These are phyloP conservation scores for Lepidocyrtoides sp. DNA, from an alignment of 2,888 invertebrate species.

Conservation along the genomic window DNA sequence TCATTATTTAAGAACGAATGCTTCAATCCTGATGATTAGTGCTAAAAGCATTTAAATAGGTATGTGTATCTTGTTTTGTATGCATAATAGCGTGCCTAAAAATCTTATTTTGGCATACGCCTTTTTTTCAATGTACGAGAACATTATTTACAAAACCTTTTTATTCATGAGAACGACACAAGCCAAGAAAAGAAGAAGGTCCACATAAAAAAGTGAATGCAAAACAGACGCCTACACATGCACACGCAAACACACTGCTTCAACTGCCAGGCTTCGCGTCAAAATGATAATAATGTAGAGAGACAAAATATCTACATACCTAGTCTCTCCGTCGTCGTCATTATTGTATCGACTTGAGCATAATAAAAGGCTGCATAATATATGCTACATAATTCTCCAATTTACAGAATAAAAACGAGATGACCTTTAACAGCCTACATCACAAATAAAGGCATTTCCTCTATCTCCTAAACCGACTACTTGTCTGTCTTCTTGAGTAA, in stretches of 20 bases:
- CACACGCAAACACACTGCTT: not conserved
- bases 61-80: not conserved
- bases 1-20: slow-evolving; percentile 32
- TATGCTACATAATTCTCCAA: slow-evolving; percentile 37
- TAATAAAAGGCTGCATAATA: not conserved
- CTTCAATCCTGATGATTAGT: slow-evolving; percentile 28
- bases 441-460: slow-evolving; percentile 30
- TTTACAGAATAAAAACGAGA: slow-evolving; percentile 32
- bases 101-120: slow-evolving; percentile 49
- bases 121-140: slow-evolving; percentile 44
- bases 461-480: slow-evolving; percentile 15
- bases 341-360: not conserved
- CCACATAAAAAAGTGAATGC: slow-evolving; percentile 60
- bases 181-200: slow-evolving; percentile 48
- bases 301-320: not conserved
- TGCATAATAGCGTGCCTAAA: not conserved
- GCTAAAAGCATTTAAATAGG: slow-evolving; percentile 6
- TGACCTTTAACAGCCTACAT: slow-evolving; percentile 74
- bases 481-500: slow-evolving; percentile 1
- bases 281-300: slow-evolving; percentile 23
- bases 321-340: not conserved
- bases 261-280: slow-evolving; percentile 34
- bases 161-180: slow-evolving; percentile 39
- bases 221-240: slow-evolving; percentile 77
- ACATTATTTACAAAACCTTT: slow-evolving; percentile 51